Percentiles rank a stretch among this genome's conserved stretches.
Conservation (phyloP, 2,797 vertebrate genomes). For the Dicrostonyx torquatus region DNA sequence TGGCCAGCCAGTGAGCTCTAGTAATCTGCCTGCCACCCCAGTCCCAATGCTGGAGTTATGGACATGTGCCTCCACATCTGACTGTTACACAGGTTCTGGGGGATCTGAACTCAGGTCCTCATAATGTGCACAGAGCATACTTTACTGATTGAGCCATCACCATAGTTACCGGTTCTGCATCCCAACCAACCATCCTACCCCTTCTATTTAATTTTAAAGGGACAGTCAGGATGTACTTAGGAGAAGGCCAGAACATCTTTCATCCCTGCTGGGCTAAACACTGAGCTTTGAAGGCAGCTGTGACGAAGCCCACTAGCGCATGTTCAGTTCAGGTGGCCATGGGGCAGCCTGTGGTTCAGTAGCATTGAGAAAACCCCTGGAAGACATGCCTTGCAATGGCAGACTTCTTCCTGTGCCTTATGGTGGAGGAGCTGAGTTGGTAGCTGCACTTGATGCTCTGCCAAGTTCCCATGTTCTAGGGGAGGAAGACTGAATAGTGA, state of each 20-base stretch:
- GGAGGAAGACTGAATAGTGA: not conserved
- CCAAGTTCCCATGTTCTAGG: slow-evolving; percentile 25
- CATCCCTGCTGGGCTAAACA: not conserved
- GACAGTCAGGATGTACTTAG: slow-evolving; percentile 12
- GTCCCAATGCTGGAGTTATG: not conserved
- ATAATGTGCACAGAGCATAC: not conserved
- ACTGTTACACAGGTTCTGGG: not conserved
- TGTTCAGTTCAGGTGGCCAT: not conserved
- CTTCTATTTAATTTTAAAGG: slow-evolving; percentile 52
- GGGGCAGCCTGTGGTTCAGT: not conserved
- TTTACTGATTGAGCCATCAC: not conserved
- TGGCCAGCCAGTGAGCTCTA: not conserved
- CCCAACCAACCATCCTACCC: not conserved
- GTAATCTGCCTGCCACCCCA: not conserved
- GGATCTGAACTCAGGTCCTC: not conserved
- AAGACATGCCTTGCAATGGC: not conserved
- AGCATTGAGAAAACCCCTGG: not conserved
- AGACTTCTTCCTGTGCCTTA: not conserved
- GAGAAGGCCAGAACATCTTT: slow-evolving; percentile 5
- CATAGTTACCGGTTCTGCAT: not conserved
- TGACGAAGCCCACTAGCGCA: not conserved
- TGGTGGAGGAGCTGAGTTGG: not conserved
- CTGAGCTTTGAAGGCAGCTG: not conserved
- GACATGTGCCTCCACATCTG: not conserved
- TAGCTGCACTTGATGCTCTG: not conserved